A percentile compares a stretch with the other conserved stretches of the same genome.
These are phyloP conservation scores for Xestia sexstrigata DNA, from an alignment of 2,888 invertebrate species.

Conservation along the genomic window DNA sequence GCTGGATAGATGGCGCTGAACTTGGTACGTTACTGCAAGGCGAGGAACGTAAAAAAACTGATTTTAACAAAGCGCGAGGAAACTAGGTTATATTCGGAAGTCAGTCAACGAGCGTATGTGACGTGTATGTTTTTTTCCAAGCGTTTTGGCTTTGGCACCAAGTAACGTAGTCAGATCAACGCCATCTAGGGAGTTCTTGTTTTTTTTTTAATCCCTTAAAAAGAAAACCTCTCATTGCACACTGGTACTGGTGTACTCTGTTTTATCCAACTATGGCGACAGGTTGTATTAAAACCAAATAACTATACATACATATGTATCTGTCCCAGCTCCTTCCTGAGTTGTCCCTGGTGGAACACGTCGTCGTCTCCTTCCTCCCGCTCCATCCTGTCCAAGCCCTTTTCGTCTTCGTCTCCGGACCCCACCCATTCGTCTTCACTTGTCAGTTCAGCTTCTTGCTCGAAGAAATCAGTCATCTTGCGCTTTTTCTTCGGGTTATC, in stretches of 20 bases:
- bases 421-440: slow-evolving; percentile 96
- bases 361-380: slow-evolving; percentile 96
- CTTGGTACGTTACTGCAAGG: no score
- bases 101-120: no score
- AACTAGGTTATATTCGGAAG: no score
- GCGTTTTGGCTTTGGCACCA: no score
- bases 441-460: slow-evolving; percentile 96
- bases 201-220: no score
- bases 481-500: slow-evolving; percentile 82
- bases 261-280: not conserved
- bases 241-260: not conserved
- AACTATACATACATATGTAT: slow-evolving; percentile 94
- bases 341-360: slow-evolving; percentile 94
- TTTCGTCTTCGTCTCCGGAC: slow-evolving; percentile 97
- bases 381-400: slow-evolving; percentile 94
- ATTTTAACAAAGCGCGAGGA: no score
- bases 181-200: no score
- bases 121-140: no score
- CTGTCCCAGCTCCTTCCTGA: slow-evolving; percentile 95
- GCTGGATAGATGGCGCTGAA: no score
- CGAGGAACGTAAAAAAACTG: no score
- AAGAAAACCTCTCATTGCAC: no score
- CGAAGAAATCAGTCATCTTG: slow-evolving; percentile 94
- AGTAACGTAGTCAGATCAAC: no score
- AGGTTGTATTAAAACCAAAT: not conserved